Evolutionary conservation across 2,797 vertebrate species (phyloP).

Genomic region (Sebastes umbrosus): DNA sequence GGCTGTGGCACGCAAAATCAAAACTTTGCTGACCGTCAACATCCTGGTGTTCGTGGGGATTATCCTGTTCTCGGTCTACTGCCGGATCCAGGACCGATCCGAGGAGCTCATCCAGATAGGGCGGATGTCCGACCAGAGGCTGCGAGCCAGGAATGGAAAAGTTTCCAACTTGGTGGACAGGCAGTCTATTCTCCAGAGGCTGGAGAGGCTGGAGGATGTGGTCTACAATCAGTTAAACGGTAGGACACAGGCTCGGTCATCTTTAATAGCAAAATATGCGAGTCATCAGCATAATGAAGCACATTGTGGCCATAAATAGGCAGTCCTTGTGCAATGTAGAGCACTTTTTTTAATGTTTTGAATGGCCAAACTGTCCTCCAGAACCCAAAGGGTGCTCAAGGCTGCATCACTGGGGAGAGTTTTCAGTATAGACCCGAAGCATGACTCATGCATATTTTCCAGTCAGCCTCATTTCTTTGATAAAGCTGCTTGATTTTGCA

Average conservation of each 20-base stretch:
- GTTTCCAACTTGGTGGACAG: constrained; percentile 88
- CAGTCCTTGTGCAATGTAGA: background rate
- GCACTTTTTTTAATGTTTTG: background rate
- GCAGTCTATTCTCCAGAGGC: constrained; percentile 94
- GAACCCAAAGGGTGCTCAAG: background rate
- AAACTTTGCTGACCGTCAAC: constrained; percentile 99
- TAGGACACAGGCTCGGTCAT: constrained; percentile 54
- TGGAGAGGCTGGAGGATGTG: constrained; percentile 96
- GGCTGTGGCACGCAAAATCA: constrained; percentile 98
- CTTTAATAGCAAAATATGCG: background rate
- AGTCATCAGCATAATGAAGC: background rate
- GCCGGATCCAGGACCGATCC: constrained; percentile 95
- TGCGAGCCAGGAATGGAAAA: constrained; percentile 88
- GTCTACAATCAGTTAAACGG: constrained; percentile 98
- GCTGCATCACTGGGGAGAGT: background rate
- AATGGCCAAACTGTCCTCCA: background rate
- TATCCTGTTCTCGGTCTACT: constrained; percentile 97
- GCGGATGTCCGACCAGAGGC: constrained; percentile 87
- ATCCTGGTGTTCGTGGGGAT: constrained; percentile 97
- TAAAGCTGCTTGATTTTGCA: background rate
- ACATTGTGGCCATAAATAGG: background rate
- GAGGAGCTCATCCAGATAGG: constrained; percentile 92
- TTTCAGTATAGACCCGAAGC: background rate
- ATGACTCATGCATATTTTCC: constrained; percentile 42
- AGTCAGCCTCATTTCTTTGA: background rate